A percentile compares a stretch with the other conserved stretches of the same genome.
Evolutionary conservation across 2,888 invertebrate species (phyloP).

Genomic region (Dasysyrphus albostriatus): DNA sequence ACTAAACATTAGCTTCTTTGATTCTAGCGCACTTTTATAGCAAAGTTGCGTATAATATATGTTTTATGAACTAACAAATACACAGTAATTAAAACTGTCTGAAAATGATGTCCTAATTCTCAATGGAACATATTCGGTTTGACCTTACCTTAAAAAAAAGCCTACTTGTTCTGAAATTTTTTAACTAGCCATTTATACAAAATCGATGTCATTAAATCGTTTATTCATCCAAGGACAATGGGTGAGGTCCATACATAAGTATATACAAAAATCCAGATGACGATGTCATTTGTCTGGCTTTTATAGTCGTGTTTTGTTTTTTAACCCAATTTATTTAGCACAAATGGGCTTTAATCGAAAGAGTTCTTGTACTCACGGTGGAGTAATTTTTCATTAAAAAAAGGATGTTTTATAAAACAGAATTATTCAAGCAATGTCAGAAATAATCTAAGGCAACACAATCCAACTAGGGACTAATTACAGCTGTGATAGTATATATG

Average conservation of each 20-base stretch:
- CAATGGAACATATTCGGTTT: not conserved
- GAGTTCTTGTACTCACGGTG: not conserved
- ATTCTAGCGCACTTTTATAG: not conserved
- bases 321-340: not conserved
- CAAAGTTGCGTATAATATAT: not conserved
- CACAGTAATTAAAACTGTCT: not conserved
- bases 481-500: not conserved
- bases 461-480: not conserved
- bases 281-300: not conserved
- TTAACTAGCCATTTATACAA: not conserved
- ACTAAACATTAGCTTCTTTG: not conserved
- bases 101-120: not conserved
- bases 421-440: not conserved
- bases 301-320: not conserved
- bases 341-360: not conserved
- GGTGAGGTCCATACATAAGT: not conserved
- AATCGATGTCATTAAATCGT: not conserved
- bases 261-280: not conserved
- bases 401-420: not conserved
- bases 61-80: too few species aligned
- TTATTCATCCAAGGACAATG: not conserved
- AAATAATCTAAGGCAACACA: not conserved
- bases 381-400: not conserved
- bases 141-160: not conserved
- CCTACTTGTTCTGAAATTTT: not conserved